phyloP scores from a whole-genome alignment of 2,113 vertebrate genomes.

The Tonatia bakeri region DNA sequence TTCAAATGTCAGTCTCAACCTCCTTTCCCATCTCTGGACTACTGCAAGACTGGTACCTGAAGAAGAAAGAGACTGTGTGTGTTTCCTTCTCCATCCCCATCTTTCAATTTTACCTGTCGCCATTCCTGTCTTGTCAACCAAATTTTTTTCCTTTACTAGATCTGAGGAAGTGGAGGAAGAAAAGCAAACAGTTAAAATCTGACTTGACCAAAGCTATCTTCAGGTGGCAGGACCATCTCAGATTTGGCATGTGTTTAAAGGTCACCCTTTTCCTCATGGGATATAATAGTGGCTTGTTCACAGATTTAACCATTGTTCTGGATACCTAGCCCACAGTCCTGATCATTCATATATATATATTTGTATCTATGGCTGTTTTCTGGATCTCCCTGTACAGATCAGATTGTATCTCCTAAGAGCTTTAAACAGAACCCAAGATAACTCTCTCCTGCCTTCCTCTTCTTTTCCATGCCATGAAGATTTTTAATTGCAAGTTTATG shows the following conservation, averaged over 20 bases:
- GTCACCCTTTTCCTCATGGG: not conserved
- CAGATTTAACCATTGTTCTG: not conserved
- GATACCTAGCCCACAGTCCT: not conserved
- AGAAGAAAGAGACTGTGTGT: not conserved
- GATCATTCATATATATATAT: not conserved
- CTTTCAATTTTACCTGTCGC: not conserved
- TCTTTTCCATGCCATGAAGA: not conserved
- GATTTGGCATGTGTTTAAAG: not conserved
- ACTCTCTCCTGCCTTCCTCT: not conserved
- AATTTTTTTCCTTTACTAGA: not conserved
- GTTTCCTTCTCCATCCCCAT: not conserved
- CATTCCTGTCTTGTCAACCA: not conserved
- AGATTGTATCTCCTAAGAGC: not conserved
- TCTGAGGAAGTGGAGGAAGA: not conserved
- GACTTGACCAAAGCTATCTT: not conserved
- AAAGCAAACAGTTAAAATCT: not conserved
- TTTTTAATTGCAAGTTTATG: not conserved
- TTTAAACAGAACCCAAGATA: not conserved
- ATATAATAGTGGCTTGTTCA: not conserved
- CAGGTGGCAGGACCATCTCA: not conserved
- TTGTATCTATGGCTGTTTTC: not conserved
- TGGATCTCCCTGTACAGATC: not conserved
- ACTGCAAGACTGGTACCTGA: too few species aligned
- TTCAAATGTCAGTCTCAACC: not conserved
- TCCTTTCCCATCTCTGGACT: not conserved